These are phyloP conservation scores for Sciurus vulgaris DNA, from an alignment of 2,797 vertebrate genomes.

Conservation along the genomic window DNA sequence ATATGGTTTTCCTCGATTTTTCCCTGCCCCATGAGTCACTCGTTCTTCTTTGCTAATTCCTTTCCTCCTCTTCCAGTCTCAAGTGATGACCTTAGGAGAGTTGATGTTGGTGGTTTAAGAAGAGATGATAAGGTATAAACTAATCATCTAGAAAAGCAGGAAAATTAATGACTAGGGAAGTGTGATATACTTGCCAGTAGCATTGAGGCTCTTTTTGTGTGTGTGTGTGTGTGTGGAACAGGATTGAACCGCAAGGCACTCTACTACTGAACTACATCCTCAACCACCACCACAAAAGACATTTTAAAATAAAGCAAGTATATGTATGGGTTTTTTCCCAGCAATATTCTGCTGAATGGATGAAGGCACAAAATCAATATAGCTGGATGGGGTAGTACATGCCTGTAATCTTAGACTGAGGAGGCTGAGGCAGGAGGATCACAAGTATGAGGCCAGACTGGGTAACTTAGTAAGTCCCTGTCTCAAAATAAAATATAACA, in stretches of 20 bases:
- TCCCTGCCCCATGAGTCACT: not conserved
- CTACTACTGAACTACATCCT: not conserved
- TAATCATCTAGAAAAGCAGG: slow-evolving; percentile 41
- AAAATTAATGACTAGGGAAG: slow-evolving; percentile 15
- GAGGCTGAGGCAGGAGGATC: not conserved
- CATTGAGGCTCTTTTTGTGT: not conserved
- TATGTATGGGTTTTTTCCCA: slow-evolving; percentile 18
- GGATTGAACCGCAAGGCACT: not conserved
- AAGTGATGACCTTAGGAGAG: not conserved
- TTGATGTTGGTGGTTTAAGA: not conserved
- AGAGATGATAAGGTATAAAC: slow-evolving; percentile 5
- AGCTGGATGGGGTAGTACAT: not conserved
- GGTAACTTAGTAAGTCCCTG: not conserved
- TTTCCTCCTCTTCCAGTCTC: not conserved
- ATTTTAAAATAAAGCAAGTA: slow-evolving; percentile 52
- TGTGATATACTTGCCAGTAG: not conserved
- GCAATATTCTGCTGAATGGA: not conserved
- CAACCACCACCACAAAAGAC: not conserved
- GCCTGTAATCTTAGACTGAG: not conserved
- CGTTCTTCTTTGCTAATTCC: slow-evolving; percentile 7
- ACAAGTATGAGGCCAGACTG: not conserved
- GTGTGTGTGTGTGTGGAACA: not conserved
- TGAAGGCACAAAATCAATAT: slow-evolving; percentile 12
- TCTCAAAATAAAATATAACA: not conserved
- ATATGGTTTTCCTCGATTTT: not conserved